Conservation (phyloP, 2,888 invertebrate genomes). For the Platycnemis pennipes region DNA sequence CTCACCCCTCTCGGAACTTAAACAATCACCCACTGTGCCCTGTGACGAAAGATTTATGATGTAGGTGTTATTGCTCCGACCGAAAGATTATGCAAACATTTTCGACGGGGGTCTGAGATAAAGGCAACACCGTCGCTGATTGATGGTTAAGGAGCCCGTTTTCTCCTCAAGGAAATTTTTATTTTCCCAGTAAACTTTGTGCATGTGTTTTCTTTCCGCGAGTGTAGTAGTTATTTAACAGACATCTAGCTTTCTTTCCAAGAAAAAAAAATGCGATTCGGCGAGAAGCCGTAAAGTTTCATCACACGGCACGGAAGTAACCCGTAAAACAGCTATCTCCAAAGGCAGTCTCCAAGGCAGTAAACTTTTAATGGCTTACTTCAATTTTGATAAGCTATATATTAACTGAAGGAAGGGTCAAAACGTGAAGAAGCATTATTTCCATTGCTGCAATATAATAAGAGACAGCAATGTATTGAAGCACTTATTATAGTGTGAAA, state of each 20-base stretch:
- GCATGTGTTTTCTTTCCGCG: background rate
- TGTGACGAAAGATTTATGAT: background rate
- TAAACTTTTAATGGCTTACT: too few relatives aligned
- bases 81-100: background rate
- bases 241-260: background rate
- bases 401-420: too few relatives aligned
- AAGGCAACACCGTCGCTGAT: background rate
- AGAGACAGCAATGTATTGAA: too few relatives aligned
- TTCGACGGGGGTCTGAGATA: background rate
- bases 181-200: background rate
- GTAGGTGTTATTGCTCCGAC: background rate
- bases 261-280: background rate
- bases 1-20: background rate
- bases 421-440: too few relatives aligned
- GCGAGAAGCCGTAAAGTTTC: background rate
- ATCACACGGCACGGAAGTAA: background rate
- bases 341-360: background rate
- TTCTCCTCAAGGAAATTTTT: background rate
- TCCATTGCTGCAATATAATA: too few relatives aligned
- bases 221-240: background rate
- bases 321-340: background rate
- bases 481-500: too few relatives aligned
- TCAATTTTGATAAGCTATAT: too few relatives aligned
- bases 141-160: background rate
- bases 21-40: background rate